Evolutionary conservation across 1,140 invertebrate genomes (phyloP), one percentile per base, ranked within the genome.

Genomic region (Hydropsyche tenuis): DNA sequence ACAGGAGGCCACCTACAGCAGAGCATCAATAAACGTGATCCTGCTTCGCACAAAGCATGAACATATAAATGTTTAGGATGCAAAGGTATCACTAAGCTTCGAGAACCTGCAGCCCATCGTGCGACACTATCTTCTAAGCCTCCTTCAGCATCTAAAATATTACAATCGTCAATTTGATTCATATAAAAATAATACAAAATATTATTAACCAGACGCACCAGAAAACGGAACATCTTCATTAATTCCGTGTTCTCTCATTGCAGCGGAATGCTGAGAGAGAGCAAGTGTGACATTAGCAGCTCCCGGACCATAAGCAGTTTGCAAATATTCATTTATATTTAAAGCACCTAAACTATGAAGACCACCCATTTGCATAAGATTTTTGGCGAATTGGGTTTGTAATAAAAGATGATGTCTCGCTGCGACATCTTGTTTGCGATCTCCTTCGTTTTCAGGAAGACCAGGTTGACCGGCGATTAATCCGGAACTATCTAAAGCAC

Each of bases 291-390:
- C 81, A 7, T 84, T 82, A 0, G 82, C 77, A 22, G 76, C 76
- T 0, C 81, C 80, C 0, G 82, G 79, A 5, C 79, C 82, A 62
- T 84, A 84, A 4, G 84, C 83, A 0, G 81, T 81, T 60, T 85
- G 84, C 0, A 85, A 73, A 62, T 85, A 85, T 14, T 85, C 83
- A 72, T 85, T 85, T 46, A 85, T 84, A 74, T 85, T 85, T 62
- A 85, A 82, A 25, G 82, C 82, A 65, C 84, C 69, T 46, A 77
- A 69, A 42, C 73, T 20, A 45, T 77, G 74, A 3, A 77, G 45
- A 30, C 68, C 66, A n/a, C 63, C 66, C 81, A 86, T 83, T 69
- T 85, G 85, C 75, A 85, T 81, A 3, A 86, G 79, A 43, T 84
- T 85, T 79, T 84, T 85, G 7, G 85, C 84, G 0, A 86, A 80